phyloP scores from a whole-genome alignment of 2,888 invertebrate species.

The Pterobdella sp. region DNA sequence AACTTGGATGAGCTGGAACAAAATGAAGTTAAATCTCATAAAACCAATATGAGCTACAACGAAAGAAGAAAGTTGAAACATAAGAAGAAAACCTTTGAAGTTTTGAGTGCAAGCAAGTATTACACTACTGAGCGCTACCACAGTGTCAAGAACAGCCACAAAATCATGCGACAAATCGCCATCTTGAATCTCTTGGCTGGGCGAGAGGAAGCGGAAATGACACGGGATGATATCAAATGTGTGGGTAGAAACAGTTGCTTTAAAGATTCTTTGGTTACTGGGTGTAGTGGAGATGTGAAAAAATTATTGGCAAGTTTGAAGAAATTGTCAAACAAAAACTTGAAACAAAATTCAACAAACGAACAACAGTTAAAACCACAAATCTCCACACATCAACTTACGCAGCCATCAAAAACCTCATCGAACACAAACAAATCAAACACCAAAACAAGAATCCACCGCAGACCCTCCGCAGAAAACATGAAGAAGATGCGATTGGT shows the following conservation, averaged over 20 bases:
- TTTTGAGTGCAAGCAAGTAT: not conserved
- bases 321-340: too few species aligned
- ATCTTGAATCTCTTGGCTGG: not conserved
- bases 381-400: too few species aligned
- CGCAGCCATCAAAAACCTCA: too few species aligned
- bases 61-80: not conserved
- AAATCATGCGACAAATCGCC: not conserved
- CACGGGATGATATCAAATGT: not conserved
- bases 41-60: not conserved
- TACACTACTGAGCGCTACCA: not conserved
- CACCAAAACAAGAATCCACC: too few species aligned
- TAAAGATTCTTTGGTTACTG: not conserved
- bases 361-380: too few species aligned
- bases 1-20: not conserved
- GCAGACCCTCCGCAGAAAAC: too few species aligned
- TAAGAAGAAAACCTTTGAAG: not conserved
- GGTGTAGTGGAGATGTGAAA: not conserved
- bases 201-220: not conserved
- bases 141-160: not conserved
- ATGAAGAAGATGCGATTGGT: too few species aligned
- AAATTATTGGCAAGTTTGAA: not conserved
- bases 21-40: not conserved
- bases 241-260: not conserved
- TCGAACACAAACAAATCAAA: too few species aligned
- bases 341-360: too few species aligned